These are phyloP conservation scores for Poecilus cupreus DNA, from an alignment of 2,888 invertebrate species.

Conservation along the genomic window DNA sequence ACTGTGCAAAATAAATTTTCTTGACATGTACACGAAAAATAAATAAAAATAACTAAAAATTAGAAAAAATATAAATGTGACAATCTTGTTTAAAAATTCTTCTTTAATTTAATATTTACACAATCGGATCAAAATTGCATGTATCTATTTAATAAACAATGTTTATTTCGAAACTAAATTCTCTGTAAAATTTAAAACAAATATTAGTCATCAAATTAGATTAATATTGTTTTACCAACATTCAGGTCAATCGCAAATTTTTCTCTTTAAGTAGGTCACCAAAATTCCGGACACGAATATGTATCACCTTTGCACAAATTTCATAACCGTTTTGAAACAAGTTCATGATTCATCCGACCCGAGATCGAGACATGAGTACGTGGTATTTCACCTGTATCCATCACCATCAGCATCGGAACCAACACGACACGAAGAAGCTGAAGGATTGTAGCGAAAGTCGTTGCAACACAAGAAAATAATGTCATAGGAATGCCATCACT, in stretches of 20 bases:
- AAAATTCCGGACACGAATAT: constrained; percentile 29
- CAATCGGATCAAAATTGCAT: no score
- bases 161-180: no score
- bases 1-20: no score
- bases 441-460: constrained; percentile 47
- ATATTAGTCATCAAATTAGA: background rate
- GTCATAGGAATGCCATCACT: constrained; percentile 50
- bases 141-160: no score
- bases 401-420: background rate
- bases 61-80: no score
- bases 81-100: no score
- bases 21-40: no score
- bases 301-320: constrained; percentile 34
- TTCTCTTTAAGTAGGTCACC: background rate
- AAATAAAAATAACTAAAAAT: no score
- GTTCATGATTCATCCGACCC: constrained; percentile 15
- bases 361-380: background rate
- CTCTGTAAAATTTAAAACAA: no score
- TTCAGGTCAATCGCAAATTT: constrained; percentile 4
- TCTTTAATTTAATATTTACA: no score
- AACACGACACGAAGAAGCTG: background rate
- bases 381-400: background rate
- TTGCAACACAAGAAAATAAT: constrained; percentile 51
- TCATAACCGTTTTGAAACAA: constrained; percentile 34
- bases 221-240: constrained; percentile 3